Evolutionary conservation across 2,113 vertebrate genomes (phyloP).

Genomic region (Pangasianodon gigas): DNA sequence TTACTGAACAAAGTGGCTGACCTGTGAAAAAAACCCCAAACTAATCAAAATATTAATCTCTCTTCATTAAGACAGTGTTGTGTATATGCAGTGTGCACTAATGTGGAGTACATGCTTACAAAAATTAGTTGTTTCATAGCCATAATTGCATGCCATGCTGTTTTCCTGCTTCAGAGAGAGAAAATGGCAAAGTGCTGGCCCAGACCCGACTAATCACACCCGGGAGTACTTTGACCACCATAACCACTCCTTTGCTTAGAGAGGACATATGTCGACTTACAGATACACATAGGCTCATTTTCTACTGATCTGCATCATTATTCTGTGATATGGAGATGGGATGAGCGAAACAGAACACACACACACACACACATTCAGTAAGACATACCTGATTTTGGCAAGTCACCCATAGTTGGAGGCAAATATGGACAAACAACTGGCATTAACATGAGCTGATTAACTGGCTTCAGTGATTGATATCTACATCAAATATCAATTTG

Average conservation of each 20-base stretch:
- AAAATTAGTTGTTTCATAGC: not conserved
- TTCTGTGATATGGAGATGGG: not conserved
- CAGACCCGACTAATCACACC: not conserved
- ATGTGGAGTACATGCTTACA: not conserved
- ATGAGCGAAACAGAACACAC: not conserved
- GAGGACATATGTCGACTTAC: not conserved
- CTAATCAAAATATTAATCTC: not conserved
- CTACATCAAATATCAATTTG: conserved; percentile 36
- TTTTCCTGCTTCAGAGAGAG: not conserved
- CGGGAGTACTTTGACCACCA: not conserved
- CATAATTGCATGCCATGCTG: not conserved
- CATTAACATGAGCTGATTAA: not conserved
- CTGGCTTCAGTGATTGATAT: not conserved
- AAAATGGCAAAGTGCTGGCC: not conserved
- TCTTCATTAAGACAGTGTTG: not conserved
- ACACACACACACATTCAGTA: not conserved
- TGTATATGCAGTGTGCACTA: not conserved
- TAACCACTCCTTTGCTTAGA: not conserved
- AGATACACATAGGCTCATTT: not conserved
- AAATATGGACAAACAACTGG: not conserved
- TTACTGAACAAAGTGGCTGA: no score
- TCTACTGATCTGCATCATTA: not conserved
- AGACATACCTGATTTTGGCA: not conserved
- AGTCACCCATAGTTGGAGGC: not conserved
- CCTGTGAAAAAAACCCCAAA: no score